phyloP scores from a whole-genome alignment of 2,113 vertebrate species.

The Trinectes maculatus region DNA sequence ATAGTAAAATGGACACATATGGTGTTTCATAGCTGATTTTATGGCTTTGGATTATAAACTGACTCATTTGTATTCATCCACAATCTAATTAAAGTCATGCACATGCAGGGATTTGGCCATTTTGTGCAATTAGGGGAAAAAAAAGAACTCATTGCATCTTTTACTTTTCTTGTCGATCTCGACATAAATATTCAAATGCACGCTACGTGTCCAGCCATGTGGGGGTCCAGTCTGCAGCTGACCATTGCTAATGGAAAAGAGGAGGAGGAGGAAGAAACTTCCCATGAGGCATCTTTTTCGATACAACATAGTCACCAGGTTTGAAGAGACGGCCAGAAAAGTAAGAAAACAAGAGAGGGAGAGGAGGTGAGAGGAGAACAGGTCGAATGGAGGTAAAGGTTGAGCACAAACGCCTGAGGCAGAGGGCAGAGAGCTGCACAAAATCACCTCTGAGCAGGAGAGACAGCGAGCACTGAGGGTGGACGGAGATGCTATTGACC shows the following conservation, averaged over 20 bases:
- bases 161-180: too few species aligned
- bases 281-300: constrained; percentile 32
- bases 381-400: constrained; percentile 42
- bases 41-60: too few species aligned
- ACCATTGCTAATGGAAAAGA: too few species aligned
- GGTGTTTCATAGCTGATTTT: too few species aligned
- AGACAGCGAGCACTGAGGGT: neutral
- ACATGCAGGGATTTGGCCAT: too few species aligned
- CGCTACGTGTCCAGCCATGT: too few species aligned
- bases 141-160: too few species aligned
- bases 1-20: too few species aligned
- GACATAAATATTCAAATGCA: too few species aligned
- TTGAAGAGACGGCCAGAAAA: constrained; percentile 23
- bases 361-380: neutral
- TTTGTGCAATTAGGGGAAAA: too few species aligned
- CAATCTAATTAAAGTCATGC: too few species aligned
- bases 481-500: constrained; percentile 8
- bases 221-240: constrained; percentile 19
- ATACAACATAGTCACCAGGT: constrained; percentile 22
- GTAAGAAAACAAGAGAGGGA: constrained; percentile 24
- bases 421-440: constrained; percentile 34
- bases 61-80: too few species aligned
- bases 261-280: constrained; percentile 20
- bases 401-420: constrained; percentile 61
- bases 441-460: constrained; percentile 20